Base-by-base conservation (phyloP, 2,888 invertebrate genomes). In the Limnephilus marmoratus region DNA sequence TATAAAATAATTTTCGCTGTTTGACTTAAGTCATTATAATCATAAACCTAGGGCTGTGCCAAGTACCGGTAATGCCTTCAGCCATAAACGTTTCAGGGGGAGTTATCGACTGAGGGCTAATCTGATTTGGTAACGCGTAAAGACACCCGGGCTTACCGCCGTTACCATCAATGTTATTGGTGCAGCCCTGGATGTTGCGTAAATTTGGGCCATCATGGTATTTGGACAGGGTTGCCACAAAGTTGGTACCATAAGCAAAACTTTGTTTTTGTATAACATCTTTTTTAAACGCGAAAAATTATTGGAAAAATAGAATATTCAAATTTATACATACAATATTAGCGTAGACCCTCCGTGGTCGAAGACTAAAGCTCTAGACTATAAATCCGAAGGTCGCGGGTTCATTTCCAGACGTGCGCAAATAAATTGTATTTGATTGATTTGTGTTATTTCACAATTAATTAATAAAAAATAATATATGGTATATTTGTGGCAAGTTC, bases 41-140 rank as follows among this genome's bases (percentile, higher is more conserved):
- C 68, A 24, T 68, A 24, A 68, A 24, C 68, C n/a, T 24, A 68
- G 24, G 68, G n/a, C n/a, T n/a, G 68, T n/a, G 68, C 68, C 68
- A 68, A 68, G 68, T 68, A 9, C 68, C 68, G 68, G 68, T 68
- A 68, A 68, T 68, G 68, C 68, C 68, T 68, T 68, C 24, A 68
- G 68, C 68, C 68, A 68, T 68, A 68, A 68, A 68, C 68, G 68
- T 24, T 68, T 68, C 68, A 24, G 68, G 7, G 68, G 68, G 68
- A 68, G 68, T 68, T 68, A 68, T 68, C 68, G 68, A n/a, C 68
- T 68, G 68, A 68, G 68, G 68, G 68, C 68, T 68, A 68, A 68
- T 68, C 68, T 68, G 68, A 68, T 68, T 68, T 24, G 68, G 68
- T 68, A 68, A 68, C 68, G 68, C 68, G 68, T 68, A 24, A 68